These are phyloP conservation scores for Notocelia uddmanniana DNA, from an alignment of 2,888 invertebrate genomes.

Conservation along the genomic window DNA sequence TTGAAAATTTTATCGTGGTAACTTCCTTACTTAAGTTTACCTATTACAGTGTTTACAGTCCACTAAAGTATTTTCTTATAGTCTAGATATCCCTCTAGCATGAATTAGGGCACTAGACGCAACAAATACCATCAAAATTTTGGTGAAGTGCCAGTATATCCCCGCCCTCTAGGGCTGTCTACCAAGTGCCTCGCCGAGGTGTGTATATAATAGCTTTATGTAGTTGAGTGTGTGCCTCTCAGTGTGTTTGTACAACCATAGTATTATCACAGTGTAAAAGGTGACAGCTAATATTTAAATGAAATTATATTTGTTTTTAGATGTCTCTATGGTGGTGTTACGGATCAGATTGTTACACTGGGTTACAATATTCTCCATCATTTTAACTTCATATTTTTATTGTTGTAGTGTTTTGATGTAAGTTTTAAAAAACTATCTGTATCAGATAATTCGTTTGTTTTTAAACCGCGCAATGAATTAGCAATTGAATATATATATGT, in stretches of 20 bases:
- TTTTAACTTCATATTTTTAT: not conserved
- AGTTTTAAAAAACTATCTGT: not conserved
- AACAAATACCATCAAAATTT: not conserved
- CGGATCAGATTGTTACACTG: constrained; percentile 7
- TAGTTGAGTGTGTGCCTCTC: constrained; percentile 76
- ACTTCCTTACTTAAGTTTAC: too few species aligned
- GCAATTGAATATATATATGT: not conserved
- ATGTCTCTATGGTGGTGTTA: constrained; percentile 13
- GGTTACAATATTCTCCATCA: not conserved
- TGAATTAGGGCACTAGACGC: too few species aligned
- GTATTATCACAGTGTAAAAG: constrained; percentile 36
- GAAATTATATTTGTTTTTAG: constrained; percentile 19
- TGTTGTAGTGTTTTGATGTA: not conserved
- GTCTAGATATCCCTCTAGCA: too few species aligned
- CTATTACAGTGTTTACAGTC: too few species aligned
- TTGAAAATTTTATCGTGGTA: too few species aligned
- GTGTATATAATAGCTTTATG: constrained; percentile 76
- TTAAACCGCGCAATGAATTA: not conserved
- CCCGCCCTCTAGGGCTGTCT: constrained; percentile 50
- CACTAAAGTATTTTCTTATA: too few species aligned
- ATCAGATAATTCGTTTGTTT: not conserved
- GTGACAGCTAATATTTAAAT: constrained; percentile 29
- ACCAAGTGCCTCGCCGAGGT: constrained; percentile 77
- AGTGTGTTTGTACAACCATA: constrained; percentile 56
- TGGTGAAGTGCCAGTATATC: not conserved